phyloP scores from a whole-genome alignment of 2,113 vertebrate species.

The Haplotaxodon microlepis region DNA sequence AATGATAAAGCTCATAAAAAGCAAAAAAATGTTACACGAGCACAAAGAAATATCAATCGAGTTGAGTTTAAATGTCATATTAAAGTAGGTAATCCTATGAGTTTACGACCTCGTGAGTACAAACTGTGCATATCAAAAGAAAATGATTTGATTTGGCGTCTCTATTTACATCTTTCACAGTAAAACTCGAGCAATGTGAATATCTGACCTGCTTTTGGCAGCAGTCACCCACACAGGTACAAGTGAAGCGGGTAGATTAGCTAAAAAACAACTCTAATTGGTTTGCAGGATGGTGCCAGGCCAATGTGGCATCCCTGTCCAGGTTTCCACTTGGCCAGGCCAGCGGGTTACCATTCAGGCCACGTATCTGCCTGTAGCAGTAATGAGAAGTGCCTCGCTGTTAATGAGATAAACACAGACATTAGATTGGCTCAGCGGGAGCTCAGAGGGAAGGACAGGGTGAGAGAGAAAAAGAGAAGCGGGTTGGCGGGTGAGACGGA shows the following conservation, averaged over 20 bases:
- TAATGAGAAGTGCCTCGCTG: slow-evolving; percentile 37
- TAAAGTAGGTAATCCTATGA: neutral
- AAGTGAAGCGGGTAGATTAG: neutral
- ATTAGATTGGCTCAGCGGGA: slow-evolving; percentile 56
- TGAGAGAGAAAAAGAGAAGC: neutral
- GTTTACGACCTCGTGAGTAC: neutral
- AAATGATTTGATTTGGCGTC: neutral
- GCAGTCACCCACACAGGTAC: neutral
- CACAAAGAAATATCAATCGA: neutral
- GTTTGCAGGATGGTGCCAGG: neutral
- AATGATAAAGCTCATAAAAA: neutral
- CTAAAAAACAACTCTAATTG: slow-evolving; percentile 35
- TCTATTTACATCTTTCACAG: neutral
- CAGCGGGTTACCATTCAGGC: slow-evolving; percentile 55
- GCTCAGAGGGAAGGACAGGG: neutral
- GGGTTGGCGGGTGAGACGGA: neutral
- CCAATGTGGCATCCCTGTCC: slow-evolving; percentile 2
- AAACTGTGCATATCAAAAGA: neutral
- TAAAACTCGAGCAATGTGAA: neutral
- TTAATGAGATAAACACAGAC: slow-evolving; percentile 72
- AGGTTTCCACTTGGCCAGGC: slow-evolving; percentile 2
- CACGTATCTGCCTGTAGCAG: slow-evolving; percentile 40
- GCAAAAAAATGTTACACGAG: neutral
- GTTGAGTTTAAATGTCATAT: neutral
- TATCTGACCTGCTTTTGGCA: neutral